Percentiles rank a stretch among this genome's conserved stretches.
Evolutionary conservation across 1,140 invertebrate species (phyloP).

Genomic region (Nautilus pompilius): DNA sequence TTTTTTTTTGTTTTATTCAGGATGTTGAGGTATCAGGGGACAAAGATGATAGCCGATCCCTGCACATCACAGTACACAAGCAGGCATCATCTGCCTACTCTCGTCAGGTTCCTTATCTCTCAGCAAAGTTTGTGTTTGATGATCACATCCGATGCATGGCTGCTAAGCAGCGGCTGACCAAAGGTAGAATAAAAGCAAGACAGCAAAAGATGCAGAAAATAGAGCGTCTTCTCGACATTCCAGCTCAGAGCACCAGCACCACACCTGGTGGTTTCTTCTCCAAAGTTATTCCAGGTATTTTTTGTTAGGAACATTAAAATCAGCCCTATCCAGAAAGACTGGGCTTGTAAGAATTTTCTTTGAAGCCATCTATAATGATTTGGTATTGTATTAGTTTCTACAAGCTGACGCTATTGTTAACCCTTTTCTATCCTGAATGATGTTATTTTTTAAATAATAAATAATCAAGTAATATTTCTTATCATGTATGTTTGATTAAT

Average conservation of each 20-base stretch:
- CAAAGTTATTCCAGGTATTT: conserved; percentile 38
- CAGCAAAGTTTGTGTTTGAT: conserved; percentile 94
- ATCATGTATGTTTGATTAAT: no score
- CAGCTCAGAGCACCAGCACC: conserved; percentile 36
- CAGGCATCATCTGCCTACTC: conserved; percentile 56
- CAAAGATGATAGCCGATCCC: conserved; percentile 92
- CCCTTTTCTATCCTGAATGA: no score
- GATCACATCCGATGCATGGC: conserved; percentile 98
- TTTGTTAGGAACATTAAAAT: no score
- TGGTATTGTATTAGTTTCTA: no score
- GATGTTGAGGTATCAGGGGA: conserved; percentile 78
- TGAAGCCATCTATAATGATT: no score
- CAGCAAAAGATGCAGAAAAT: conserved; percentile 80
- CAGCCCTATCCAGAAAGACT: no score
- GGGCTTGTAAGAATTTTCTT: no score
- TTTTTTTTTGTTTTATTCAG: conserved; percentile 42
- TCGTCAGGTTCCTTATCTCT: conserved; percentile 66
- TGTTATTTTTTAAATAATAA: no score
- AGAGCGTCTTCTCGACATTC: conserved; percentile 82
- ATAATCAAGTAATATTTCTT: no score
- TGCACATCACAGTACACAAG: conserved; percentile 92
- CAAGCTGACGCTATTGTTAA: no score
- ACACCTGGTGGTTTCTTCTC: conserved; percentile 19
- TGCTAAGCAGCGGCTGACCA: conserved; percentile 72
- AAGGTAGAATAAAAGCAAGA: conserved; percentile 89